Percentiles rank a stretch among this genome's conserved stretches.
Conservation (phyloP, 2,888 invertebrate genomes). For the Heliconius hortense region DNA sequence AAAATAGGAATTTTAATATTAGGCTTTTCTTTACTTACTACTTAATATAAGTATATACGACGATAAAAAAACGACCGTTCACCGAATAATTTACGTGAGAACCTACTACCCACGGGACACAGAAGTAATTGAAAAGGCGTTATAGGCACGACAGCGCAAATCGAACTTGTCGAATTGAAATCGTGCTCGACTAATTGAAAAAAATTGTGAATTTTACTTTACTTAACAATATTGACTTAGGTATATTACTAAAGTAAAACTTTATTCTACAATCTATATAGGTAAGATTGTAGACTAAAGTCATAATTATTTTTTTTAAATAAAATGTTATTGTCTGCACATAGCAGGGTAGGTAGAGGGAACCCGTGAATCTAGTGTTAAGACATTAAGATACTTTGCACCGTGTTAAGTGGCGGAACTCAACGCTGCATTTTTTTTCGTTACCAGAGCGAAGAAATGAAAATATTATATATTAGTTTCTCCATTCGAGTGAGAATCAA, state of each 20-base stretch:
- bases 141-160: conserved; percentile 4
- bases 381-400: no score
- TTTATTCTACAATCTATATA: no score
- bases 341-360: background rate
- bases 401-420: no score
- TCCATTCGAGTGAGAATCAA: no score
- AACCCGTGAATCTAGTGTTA: background rate
- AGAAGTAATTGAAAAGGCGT: background rate
- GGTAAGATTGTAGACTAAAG: background rate
- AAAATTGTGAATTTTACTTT: background rate
- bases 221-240: background rate
- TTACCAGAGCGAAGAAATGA: no score
- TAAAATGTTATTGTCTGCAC: no score
- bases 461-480: no score
- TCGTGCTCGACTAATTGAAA: conserved; percentile 13
- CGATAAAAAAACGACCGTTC: background rate
- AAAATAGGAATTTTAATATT: no score
- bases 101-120: background rate
- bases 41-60: background rate
- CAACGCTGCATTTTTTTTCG: no score
- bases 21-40: background rate
- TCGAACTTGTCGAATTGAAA: background rate
- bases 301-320: no score
- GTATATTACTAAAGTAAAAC: background rate
- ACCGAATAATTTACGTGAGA: conserved; percentile 15